A percentile compares a stretch with the other conserved stretches of the same genome.
Conservation (phyloP, 2,113 vertebrate genomes). For the Dipodomys ordii region DNA sequence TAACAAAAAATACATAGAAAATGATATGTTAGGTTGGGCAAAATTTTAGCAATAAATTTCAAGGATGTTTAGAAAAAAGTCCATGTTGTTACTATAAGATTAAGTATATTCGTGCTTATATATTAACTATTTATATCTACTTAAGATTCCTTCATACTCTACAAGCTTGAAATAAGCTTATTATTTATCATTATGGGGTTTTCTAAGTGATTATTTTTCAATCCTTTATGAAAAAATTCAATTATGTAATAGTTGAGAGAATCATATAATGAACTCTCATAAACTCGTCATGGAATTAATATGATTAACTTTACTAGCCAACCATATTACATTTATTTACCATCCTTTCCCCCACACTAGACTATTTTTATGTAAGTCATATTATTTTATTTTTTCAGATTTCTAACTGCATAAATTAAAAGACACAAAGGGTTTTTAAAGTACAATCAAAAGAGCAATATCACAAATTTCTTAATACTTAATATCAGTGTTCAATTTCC, state of each 20-base stretch:
- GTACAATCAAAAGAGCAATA: neutral
- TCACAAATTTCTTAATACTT: neutral
- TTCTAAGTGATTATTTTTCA: constrained; percentile 10
- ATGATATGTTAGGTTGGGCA: neutral
- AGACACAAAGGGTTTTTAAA: neutral
- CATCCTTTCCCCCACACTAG: neutral
- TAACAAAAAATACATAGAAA: constrained; percentile 32
- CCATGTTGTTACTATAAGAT: too few relatives aligned
- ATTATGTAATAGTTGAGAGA: neutral
- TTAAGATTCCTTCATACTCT: neutral
- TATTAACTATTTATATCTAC: too few relatives aligned
- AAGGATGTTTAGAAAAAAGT: too few relatives aligned
- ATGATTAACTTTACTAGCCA: neutral
- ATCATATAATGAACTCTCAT: neutral
- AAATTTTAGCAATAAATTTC: too few relatives aligned
- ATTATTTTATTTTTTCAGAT: neutral
- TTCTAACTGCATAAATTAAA: neutral
- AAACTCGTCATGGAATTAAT: neutral
- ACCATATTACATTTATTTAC: neutral
- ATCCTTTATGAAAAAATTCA: constrained; percentile 18
- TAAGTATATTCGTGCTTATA: too few relatives aligned
- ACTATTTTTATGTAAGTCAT: neutral
- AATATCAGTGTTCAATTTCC: neutral
- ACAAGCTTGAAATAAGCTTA: neutral
- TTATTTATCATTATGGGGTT: neutral